These are phyloP conservation scores for Candidula unifasciata DNA, from an alignment of 2,888 invertebrate species.

Conservation along the genomic window DNA sequence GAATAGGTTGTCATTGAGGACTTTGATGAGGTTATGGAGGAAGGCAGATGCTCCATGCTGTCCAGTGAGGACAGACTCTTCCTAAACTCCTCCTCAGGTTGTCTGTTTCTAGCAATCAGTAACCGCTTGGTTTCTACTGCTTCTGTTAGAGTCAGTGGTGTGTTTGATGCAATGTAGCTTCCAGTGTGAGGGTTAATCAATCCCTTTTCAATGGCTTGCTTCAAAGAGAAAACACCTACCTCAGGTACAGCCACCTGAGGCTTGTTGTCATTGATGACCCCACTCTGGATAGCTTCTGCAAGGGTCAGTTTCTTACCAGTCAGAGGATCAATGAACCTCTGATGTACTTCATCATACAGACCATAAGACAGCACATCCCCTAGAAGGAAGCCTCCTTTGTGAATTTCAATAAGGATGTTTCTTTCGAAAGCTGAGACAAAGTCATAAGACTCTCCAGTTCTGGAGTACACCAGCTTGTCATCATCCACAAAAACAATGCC, in stretches of 20 bases:
- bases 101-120: slow-evolving; percentile 43
- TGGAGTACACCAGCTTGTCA: slow-evolving; percentile 59
- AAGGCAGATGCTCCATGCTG: slow-evolving; percentile 40
- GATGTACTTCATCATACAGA: slow-evolving; percentile 79
- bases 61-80: slow-evolving; percentile 42
- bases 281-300: slow-evolving; percentile 88
- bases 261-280: slow-evolving; percentile 80
- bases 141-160: slow-evolving; percentile 63
- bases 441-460: slow-evolving; percentile 52
- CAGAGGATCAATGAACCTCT: slow-evolving; percentile 89
- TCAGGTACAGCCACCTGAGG: slow-evolving; percentile 83
- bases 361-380: slow-evolving; percentile 60
- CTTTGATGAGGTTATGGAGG: slow-evolving; percentile 33
- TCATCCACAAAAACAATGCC: slow-evolving; percentile 61
- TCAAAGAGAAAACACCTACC: slow-evolving; percentile 91
- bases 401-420: slow-evolving; percentile 57
- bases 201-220: slow-evolving; percentile 93
- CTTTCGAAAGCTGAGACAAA: slow-evolving; percentile 54
- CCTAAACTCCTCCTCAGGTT: slow-evolving; percentile 47
- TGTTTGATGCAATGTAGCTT: slow-evolving; percentile 80
- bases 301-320: slow-evolving; percentile 88
- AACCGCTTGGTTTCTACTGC: slow-evolving; percentile 60
- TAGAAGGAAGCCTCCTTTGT: slow-evolving; percentile 56
- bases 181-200: slow-evolving; percentile 88
- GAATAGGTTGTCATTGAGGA: slow-evolving; percentile 36